Evolutionary conservation across 2,797 vertebrate species (phyloP).

Genomic region (Esox lucius): DNA sequence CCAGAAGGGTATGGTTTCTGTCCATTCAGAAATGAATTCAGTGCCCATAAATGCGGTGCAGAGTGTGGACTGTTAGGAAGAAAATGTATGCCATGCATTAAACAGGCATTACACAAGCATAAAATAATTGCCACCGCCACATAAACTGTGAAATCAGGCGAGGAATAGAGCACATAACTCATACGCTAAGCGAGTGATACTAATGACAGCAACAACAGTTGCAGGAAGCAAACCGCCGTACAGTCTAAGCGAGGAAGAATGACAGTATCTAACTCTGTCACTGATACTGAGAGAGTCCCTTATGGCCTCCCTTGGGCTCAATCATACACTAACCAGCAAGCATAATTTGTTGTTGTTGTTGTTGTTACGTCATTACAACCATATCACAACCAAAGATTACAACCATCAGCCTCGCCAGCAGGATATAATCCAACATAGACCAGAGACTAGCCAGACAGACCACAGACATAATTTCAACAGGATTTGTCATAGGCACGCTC

Average conservation of each 20-base stretch:
- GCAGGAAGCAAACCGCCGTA: not conserved
- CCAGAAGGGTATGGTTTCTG: not conserved
- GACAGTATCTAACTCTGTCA: conserved; percentile 1
- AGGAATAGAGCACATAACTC: conserved; percentile 2
- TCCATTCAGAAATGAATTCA: not conserved
- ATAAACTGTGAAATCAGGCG: conserved; percentile 47
- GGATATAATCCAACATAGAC: not conserved
- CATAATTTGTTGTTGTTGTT: too few relatives aligned
- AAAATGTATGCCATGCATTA: conserved; percentile 36
- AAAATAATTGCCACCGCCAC: conserved; percentile 37
- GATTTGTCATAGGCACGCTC: too few relatives aligned
- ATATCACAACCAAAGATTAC: conserved; percentile 7
- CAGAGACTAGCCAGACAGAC: not conserved
- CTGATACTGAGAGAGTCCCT: not conserved
- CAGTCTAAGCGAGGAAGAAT: not conserved
- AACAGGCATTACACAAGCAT: conserved; percentile 50
- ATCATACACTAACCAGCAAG: not conserved
- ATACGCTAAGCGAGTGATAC: conserved; percentile 20
- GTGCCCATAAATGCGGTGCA: not conserved
- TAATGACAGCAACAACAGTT: not conserved
- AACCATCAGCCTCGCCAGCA: not conserved
- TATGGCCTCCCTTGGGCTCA: not conserved
- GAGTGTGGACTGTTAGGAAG: not conserved
- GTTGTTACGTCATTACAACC: not conserved
- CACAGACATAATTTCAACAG: too few relatives aligned